phyloP scores from a whole-genome alignment of 2,113 vertebrate genomes.

The Etia nguti region DNA sequence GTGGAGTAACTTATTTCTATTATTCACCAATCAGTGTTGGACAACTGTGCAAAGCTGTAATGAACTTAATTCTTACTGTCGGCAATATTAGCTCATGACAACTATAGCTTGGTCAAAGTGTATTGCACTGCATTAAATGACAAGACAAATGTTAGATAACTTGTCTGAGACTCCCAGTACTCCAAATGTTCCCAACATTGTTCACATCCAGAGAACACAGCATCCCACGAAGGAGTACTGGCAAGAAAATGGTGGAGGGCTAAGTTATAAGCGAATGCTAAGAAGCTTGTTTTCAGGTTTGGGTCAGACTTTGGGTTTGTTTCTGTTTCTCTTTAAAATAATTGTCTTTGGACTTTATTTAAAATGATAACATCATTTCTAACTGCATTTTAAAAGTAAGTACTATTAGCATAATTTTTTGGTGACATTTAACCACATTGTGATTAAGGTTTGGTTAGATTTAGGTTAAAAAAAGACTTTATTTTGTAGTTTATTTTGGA shows the following conservation, averaged over 20 bases:
- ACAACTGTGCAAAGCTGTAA: background rate
- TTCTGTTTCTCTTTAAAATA: background rate
- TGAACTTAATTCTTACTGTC: too few relatives aligned
- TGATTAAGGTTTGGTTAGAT: background rate
- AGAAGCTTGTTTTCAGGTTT: background rate
- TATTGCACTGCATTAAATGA: background rate
- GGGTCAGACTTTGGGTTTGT: background rate
- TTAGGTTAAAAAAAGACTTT: background rate
- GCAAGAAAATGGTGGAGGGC: background rate
- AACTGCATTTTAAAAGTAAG: background rate
- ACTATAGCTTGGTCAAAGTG: background rate
- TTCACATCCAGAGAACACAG: background rate
- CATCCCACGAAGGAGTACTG: accelerated
- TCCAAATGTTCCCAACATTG: background rate
- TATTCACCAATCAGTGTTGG: background rate
- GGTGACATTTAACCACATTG: background rate
- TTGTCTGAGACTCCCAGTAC: background rate
- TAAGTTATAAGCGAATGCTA: accelerated
- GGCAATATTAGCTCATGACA: background rate
- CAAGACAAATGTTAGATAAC: background rate
- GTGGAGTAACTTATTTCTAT: background rate
- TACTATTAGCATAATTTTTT: accelerated
- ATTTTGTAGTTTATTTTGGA: background rate
- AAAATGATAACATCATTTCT: background rate
- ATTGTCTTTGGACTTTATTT: background rate